Base-by-base conservation (phyloP, 2,113 vertebrate genomes). In the Antennarius striatus region DNA sequence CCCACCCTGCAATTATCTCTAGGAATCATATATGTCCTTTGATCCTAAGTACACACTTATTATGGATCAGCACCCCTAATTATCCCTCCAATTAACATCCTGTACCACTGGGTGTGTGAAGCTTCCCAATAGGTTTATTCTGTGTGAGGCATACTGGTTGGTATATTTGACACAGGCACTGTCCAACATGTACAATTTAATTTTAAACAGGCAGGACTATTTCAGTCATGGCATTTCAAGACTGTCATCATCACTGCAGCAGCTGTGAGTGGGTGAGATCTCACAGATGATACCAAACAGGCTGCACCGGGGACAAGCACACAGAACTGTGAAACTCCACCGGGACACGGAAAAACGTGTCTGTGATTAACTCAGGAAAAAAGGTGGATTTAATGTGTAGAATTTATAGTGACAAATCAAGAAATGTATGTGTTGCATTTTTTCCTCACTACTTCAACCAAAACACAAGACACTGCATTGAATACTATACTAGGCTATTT, bases 191-290 rank as follows among this genome's bases (percentile, higher is more conserved):
- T 52, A 63, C 5, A 11, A 77, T 68, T 58, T 78, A 83, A 79
- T 81, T 85, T 83, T 83, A 86, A 85, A 80, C 77, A 39, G 4
- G 63, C 45, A 28, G n/a, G 65, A 72, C 83, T 90, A 89, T 91
- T 88, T 86, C 61, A 61, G 78, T 79, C 71, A 29, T 83, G 74
- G 74, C 76, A 81, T 87, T 75, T 85, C 17, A 59, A 65, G 58
- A 51, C 32, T 6, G 46, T 73, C 84, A 75, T 84, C 82, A 81
- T 80, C 61, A 58, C 60, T 39, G 45, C 13, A 73, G 79, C 87
- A 82, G 87, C 79, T 86, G 84, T 68, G 81, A 73, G 80, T 83
- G 81, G 75, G 83, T 63, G 73, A 68, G 29, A 39, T 10, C 16
- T 10, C 42, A 48, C 52, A 16, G 68, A 6, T 17, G 22, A 51